Evolutionary conservation across 2,888 invertebrate species (phyloP), one percentile per base, ranked within the genome.

Genomic region (Sesamia inferens): DNA sequence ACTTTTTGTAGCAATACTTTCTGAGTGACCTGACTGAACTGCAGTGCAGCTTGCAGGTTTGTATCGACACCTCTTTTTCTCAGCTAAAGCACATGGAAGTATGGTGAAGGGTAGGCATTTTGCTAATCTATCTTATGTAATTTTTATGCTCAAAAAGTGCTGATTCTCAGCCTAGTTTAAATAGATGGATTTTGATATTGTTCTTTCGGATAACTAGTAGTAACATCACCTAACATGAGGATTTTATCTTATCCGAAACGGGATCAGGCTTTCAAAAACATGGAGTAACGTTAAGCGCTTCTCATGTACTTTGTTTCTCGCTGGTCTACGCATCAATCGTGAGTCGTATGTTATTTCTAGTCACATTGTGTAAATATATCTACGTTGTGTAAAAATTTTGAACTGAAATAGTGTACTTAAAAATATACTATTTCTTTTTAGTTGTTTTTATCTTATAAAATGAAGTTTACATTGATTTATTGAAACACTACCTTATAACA

Each of bases 401-500:
- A 31, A 31, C 11, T 24, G n/a, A 51, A 67, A 54, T 2, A 54
- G 4, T 6, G 24, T 19, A 7, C 47, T 11, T 24, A 19, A 44
- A 58, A 19, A 13, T 6, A n/a, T 16, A 31, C 13, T 13, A 6
- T 39, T 8, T 55, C 7, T 22, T 5, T 67, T 67, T 54, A n/a
- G 24, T 5, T 11, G 42, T 42, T 68, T 68, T 11, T 24, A n/a
- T 67, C 10, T 67, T 19, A 19, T 42, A 69, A 57, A 55, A 57
- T 47, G 3, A 66, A 42, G 14, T 42, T 2, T 51, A 51, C n/a
- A 16, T 47, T 24, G 13, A 31, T 31, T 39, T 59, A 57, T 79
- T 13, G 55, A 55, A 39, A 19, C 3, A 74, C 16, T 54, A 31
- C 19, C 7, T 64, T 67, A 67, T 64, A 67, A 71, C 55, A 65